Evolutionary conservation across 2,113 vertebrate species (phyloP).

Genomic region (Urocolius indicus): DNA sequence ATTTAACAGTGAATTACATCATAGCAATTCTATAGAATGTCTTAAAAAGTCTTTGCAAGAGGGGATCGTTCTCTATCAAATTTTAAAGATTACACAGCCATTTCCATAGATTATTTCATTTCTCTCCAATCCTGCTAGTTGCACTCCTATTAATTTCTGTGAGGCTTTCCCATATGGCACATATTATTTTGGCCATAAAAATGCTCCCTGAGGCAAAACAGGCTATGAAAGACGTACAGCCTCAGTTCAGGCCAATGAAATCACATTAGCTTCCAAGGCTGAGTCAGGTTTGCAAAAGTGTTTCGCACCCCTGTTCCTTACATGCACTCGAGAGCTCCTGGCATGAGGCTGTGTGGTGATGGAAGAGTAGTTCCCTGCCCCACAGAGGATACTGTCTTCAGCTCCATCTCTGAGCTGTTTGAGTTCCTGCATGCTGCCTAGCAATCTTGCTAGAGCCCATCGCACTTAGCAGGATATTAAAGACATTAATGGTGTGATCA

Average conservation of each 20-base stretch:
- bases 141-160: constrained; percentile 38
- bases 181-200: constrained; percentile 50
- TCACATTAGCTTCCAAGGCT: neutral
- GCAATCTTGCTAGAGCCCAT: neutral
- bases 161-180: constrained; percentile 39
- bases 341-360: neutral
- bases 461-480: neutral
- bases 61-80: constrained; percentile 33
- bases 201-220: constrained; percentile 9
- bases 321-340: fast-evolving
- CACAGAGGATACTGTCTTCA: neutral
- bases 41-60: constrained; percentile 31
- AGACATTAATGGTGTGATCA: neutral
- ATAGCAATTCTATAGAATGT: constrained; percentile 39
- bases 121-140: constrained; percentile 53
- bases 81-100: constrained; percentile 41
- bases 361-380: neutral
- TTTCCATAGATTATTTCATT: constrained; percentile 61
- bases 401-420: neutral
- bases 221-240: neutral
- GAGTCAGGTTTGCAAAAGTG: neutral
- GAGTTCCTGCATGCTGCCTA: neutral
- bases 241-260: constrained; percentile 1
- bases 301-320: neutral
- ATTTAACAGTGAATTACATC: constrained; percentile 42